A percentile compares a stretch with the other conserved stretches of the same genome.
Conservation (phyloP, 1,140 invertebrate species). For the Saxidomus purpurata region DNA sequence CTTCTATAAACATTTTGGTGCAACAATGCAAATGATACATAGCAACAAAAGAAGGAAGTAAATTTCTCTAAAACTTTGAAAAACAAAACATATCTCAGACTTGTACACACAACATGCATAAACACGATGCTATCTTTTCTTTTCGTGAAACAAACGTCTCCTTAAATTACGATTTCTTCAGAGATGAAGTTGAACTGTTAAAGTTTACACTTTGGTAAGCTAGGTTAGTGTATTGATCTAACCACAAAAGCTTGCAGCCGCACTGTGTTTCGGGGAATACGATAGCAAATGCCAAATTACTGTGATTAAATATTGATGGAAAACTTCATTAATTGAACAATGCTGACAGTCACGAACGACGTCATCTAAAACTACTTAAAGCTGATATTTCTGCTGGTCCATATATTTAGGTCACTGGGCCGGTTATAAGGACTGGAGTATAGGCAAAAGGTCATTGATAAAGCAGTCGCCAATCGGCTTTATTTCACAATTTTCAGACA, state of each 20-base stretch:
- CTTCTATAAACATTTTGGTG: too few species aligned
- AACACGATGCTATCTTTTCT: too few species aligned
- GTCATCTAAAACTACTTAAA: neutral
- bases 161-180: neutral
- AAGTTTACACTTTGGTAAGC: neutral
- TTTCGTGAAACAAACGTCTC: neutral
- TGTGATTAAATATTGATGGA: constrained; percentile 55
- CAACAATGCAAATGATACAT: too few species aligned
- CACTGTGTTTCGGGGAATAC: constrained; percentile 1
- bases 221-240: neutral
- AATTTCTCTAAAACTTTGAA: too few species aligned
- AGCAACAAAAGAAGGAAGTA: too few species aligned
- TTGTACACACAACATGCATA: too few species aligned
- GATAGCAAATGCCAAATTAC: constrained; percentile 41
- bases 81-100: too few species aligned
- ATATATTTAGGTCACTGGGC: neutral
- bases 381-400: neutral
- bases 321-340: constrained; percentile 52
- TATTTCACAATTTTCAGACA: too few species aligned
- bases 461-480: too few species aligned
- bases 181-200: neutral
- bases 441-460: too few species aligned
- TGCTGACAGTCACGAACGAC: neutral
- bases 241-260: neutral
- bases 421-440: too few species aligned